phyloP scores from a whole-genome alignment of 2,888 invertebrate species.

The Drosophila anceps region DNA sequence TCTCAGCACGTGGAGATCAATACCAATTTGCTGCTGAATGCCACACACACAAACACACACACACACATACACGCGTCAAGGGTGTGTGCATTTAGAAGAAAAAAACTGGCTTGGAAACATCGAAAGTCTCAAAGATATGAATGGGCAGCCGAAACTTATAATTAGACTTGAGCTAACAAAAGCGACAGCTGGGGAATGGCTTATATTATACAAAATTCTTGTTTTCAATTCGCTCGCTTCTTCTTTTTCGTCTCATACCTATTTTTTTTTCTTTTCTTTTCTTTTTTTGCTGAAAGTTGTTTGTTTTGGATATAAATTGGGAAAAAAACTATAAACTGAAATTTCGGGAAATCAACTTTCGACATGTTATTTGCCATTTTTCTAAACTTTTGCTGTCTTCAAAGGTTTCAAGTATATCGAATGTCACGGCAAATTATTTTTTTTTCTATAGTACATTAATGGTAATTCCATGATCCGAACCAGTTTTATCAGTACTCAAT shows the following conservation, averaged over 20 bases:
- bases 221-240: background rate
- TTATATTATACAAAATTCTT: constrained; percentile 17
- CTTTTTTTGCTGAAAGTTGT: background rate
- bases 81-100: background rate
- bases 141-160: constrained; percentile 14
- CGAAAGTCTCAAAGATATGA: constrained; percentile 12
- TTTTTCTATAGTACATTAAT: background rate
- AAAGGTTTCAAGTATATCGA: background rate
- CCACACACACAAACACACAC: constrained; percentile 1
- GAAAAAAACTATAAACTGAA: background rate
- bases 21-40: background rate
- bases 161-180: constrained; percentile 22
- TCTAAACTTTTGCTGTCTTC: too few relatives aligned
- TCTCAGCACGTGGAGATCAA: constrained; percentile 12
- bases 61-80: background rate
- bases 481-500: constrained; percentile 6
- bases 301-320: background rate
- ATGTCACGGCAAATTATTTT: background rate
- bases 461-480: background rate
- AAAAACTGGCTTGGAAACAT: constrained; percentile 9
- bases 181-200: constrained; percentile 7
- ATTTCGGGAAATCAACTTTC: background rate
- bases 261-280: background rate
- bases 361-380: background rate
- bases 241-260: background rate